Percentiles rank a stretch among this genome's conserved stretches.
These are phyloP conservation scores for Cacatua alba DNA, from an alignment of 2,113 vertebrate genomes.

Conservation along the genomic window DNA sequence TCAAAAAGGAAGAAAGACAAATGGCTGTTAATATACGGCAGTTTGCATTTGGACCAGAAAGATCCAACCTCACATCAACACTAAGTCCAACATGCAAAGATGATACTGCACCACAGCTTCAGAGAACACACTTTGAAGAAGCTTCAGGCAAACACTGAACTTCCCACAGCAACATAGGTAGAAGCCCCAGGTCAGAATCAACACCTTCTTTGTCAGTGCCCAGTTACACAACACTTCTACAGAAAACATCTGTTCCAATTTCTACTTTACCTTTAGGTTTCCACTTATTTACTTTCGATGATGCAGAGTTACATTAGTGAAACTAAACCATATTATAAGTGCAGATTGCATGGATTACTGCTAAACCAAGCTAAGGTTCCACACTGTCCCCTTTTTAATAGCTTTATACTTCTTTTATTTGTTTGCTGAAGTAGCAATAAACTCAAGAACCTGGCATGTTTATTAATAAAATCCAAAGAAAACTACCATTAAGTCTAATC, in stretches of 20 bases:
- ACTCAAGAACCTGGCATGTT: not conserved
- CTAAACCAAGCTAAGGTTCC: not conserved
- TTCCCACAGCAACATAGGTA: rapidly evolving
- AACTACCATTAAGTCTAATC: not conserved
- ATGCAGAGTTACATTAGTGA: not conserved
- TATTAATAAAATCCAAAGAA: not conserved
- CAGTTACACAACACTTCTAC: not conserved
- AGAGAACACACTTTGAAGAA: not conserved
- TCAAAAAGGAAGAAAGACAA: constrained; percentile 67
- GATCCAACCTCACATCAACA: not conserved
- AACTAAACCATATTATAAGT: not conserved
- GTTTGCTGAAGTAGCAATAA: not conserved
- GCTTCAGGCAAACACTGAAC: not conserved
- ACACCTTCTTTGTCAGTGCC: not conserved
- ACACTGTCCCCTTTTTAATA: not conserved
- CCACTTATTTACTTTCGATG: not conserved
- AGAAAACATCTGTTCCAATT: not conserved
- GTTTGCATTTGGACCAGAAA: not conserved
- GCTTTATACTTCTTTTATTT: not conserved
- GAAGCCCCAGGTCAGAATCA: not conserved
- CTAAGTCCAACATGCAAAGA: not conserved
- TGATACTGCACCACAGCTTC: not conserved
- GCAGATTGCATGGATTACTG: not conserved
- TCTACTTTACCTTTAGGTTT: not conserved
- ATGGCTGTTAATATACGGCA: not conserved